Base-by-base conservation (phyloP, 1,140 invertebrate genomes). In the Dolichoris vasculosae region DNA sequence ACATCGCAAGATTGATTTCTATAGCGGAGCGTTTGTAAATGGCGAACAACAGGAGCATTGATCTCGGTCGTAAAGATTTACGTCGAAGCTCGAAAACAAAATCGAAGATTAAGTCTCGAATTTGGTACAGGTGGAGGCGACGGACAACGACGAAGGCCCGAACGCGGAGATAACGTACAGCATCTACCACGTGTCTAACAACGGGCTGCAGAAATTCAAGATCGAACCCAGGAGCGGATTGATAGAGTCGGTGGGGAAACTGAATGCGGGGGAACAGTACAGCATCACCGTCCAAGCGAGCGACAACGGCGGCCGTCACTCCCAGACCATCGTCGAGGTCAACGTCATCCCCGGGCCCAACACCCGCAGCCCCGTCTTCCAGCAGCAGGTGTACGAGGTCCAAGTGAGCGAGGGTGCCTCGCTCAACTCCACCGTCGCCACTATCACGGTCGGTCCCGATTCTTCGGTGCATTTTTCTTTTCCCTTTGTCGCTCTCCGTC, bases 121-220 rank as follows among this genome's bases (percentile, higher is more conserved):
- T 38, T 3, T 77, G 26, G 76, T 83, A 15, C 86, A 95, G 95
- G 95, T 98, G 64, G 94, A 96, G 88, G 97, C 97, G 0, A 96
- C 95, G 6, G 97, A 98, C 89, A 97, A 97, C 88, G 97, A 98
- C 90, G 95, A 96, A 88, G 97, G 96, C 63, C 95, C 96, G 84
- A 97, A 98, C 92, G 97, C 97, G 1, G 94, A 95, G 73, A 95
- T 98, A 76, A 95, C 95, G 11, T 98, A 98, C 93, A 96, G 95
- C 85, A 97, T 98, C 84, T 97, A 97, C 90, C 97, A 98, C 92
- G 97, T 98, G 8, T 97, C 97, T 59, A 98, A 98, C 91, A 98
- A 97, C 90, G 97, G 97, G 1, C 94, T 95, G 55, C 96, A 96
- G 78, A 97, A 97, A 91, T 98, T 98, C 89, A 95, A 95, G 88